Conservation (phyloP, 2,113 vertebrate species). For the Oncorhynchus kisutch region DNA sequence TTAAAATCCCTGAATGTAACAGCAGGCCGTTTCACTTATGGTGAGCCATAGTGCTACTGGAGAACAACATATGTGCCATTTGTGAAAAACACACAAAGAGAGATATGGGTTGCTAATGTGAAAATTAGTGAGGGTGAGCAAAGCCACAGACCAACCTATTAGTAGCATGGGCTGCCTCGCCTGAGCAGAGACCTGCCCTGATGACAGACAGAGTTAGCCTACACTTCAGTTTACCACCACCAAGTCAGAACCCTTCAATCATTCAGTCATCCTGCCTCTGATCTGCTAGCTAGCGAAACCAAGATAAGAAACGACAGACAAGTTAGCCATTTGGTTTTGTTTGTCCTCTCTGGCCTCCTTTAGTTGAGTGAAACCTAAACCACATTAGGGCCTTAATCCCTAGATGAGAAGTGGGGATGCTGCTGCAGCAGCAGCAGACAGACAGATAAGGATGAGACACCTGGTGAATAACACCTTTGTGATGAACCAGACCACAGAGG, state of each 20-base stretch:
- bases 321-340: slow-evolving; percentile 57
- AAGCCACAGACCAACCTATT: slow-evolving; percentile 43
- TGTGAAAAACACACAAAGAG: slow-evolving; percentile 57
- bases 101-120: slow-evolving; percentile 17
- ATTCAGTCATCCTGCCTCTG: not conserved
- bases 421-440: slow-evolving; percentile 26
- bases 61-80: slow-evolving; percentile 45
- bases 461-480: slow-evolving; percentile 53
- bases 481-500: slow-evolving; percentile 53
- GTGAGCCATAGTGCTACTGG: slow-evolving; percentile 55
- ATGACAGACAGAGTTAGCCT: no score
- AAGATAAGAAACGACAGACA: slow-evolving; percentile 45
- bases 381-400: slow-evolving; percentile 51
- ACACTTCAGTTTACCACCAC: not conserved
- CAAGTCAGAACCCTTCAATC: not conserved
- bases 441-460: slow-evolving; percentile 38
- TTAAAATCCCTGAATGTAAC: slow-evolving; percentile 43
- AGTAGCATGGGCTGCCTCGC: slow-evolving; percentile 1
- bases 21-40: slow-evolving; percentile 41
- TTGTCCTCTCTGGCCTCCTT: slow-evolving; percentile 52
- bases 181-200: no score
- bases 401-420: slow-evolving; percentile 34
- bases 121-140: slow-evolving; percentile 34
- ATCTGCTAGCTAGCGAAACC: slow-evolving; percentile 38
- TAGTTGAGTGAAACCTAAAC: slow-evolving; percentile 42